Evolutionary conservation across 2,113 vertebrate species (phyloP), one percentile per base, ranked within the genome.

Genomic region (cattle (Bos taurus)): DNA sequence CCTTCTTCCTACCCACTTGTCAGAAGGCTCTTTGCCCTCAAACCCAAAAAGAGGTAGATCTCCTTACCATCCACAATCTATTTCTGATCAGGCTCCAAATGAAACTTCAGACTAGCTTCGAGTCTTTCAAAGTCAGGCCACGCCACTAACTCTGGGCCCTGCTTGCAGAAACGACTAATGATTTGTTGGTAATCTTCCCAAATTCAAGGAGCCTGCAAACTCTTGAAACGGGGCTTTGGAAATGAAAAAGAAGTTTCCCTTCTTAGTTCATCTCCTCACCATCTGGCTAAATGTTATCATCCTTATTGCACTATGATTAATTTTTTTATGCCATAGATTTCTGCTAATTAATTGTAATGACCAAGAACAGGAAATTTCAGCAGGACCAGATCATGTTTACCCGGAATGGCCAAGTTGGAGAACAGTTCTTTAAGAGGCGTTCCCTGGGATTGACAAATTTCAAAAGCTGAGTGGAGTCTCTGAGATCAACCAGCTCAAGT

Each of bases 341-440:
- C 83, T 95, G 91, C 96, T 97, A 97, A 97, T 98, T 97, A 98
- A 96, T 97, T 96, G 40, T 91, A 94, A 97, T 98, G 95, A 97
- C 83, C 93, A 91, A 84, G 96, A 91, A 97, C 96, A 97, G 97
- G 95, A 97, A 93, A 98, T 98, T 93, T 98, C 91, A 91, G 88
- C 30, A 0, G 94, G 96, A 95, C 86, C 96, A 91, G 78, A 95
- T 94, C 93, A 98, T 96, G 96, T 95, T 97, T 97, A 97, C 71
- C 43, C 46, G 14, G 91, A 94, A 93, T 13, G 26, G 86, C 50
- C 33, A 93, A 89, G 82, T 91, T 96, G 83, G 91, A 92, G 95
- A 80, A 56, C 7, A 16, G 43, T 96, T 91, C 74, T 90, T 95
- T 82, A 85, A 57, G 91, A 97, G 88, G 82, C 0, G 16, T 50